Conservation (phyloP, 1,140 invertebrate species). For the Drosophila lini region DNA sequence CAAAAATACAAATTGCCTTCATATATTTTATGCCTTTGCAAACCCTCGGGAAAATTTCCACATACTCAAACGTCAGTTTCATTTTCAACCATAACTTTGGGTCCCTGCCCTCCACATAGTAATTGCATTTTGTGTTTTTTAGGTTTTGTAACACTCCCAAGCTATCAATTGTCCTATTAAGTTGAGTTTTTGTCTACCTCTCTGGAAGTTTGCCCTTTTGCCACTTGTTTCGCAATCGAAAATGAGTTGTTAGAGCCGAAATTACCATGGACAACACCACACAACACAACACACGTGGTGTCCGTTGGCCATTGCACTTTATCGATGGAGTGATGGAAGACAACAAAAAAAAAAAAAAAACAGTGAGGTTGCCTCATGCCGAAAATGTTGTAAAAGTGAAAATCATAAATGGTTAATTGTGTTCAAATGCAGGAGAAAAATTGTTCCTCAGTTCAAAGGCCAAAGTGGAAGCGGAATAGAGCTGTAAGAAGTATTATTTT, state of each 20-base stretch:
- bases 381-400: slow-evolving; percentile 64
- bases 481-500: neutral
- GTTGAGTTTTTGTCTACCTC: slow-evolving; percentile 27
- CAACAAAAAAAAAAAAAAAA: neutral
- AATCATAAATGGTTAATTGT: slow-evolving; percentile 79
- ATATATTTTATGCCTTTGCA: neutral
- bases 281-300: slow-evolving; percentile 41
- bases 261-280: slow-evolving; percentile 34
- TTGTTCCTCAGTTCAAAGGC: slow-evolving; percentile 1
- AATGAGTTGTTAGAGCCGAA: slow-evolving; percentile 52
- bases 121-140: slow-evolving; percentile 39
- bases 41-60: slow-evolving; percentile 29
- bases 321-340: slow-evolving; percentile 34
- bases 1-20: neutral
- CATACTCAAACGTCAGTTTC: slow-evolving; percentile 44
- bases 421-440: slow-evolving; percentile 56
- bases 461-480: neutral
- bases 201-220: slow-evolving; percentile 56
- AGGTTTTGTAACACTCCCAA: slow-evolving; percentile 53
- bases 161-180: slow-evolving; percentile 59
- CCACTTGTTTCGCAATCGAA: slow-evolving; percentile 63
- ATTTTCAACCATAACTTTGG: slow-evolving; percentile 18
- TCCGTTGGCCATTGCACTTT: slow-evolving; percentile 52
- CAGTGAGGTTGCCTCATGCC: slow-evolving; percentile 24
- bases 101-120: slow-evolving; percentile 11